Evolutionary conservation across 2,888 invertebrate genomes (phyloP).

Genomic region (Nebria brevicollis): DNA sequence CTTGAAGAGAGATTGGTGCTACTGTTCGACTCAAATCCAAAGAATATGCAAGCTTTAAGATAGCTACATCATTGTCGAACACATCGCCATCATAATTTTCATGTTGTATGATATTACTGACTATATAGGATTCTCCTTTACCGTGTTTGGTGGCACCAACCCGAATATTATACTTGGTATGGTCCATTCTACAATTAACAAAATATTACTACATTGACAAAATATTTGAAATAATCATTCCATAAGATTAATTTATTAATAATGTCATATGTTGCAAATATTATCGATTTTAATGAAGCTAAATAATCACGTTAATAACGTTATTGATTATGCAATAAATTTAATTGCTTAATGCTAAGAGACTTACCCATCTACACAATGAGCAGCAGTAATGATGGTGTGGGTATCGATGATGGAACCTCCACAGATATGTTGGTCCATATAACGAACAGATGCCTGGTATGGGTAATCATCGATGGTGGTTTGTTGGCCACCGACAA

Average conservation of each 20-base stretch:
- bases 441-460: neutral
- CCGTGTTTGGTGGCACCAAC: conserved; percentile 13
- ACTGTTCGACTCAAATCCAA: neutral
- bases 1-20: conserved; percentile 5
- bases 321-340: too few relatives aligned
- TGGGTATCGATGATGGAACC: neutral
- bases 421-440: conserved; percentile 11
- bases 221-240: neutral
- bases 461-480: conserved; percentile 6
- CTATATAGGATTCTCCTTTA: neutral
- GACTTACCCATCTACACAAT: conserved; percentile 23
- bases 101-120: neutral
- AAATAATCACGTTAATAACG: too few relatives aligned
- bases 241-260: too few relatives aligned
- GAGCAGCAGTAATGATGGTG: conserved; percentile 14
- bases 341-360: neutral
- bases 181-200: conserved; percentile 12
- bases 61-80: conserved; percentile 7
- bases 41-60: conserved; percentile 15
- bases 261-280: too few relatives aligned
- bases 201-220: neutral
- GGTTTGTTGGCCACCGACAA: neutral
- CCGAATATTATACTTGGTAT: neutral
- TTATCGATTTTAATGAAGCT: too few relatives aligned
- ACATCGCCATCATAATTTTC: neutral